phyloP scores from a whole-genome alignment of 2,113 vertebrate genomes.

The Micromys minutus region DNA sequence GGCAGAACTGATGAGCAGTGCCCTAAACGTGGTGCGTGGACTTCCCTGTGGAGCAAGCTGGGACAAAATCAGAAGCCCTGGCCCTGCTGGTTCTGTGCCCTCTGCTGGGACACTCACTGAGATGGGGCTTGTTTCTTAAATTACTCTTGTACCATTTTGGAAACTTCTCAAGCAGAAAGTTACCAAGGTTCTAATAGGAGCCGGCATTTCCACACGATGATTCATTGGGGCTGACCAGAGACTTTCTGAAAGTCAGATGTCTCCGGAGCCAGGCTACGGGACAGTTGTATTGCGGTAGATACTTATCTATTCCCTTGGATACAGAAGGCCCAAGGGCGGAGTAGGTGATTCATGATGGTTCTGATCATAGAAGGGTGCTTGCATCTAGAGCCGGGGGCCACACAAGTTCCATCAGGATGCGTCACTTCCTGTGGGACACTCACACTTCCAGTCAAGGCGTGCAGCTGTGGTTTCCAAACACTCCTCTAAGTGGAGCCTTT shows the following conservation, averaged over 20 bases:
- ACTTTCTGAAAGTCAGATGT: not conserved
- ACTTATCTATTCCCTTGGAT: not conserved
- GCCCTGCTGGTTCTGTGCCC: too few species aligned
- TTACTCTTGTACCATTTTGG: fast-evolving
- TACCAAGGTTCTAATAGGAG: not conserved
- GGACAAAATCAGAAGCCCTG: not conserved
- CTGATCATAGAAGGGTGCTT: not conserved
- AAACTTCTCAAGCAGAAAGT: not conserved
- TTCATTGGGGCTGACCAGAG: not conserved
- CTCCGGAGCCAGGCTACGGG: not conserved
- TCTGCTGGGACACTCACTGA: not conserved
- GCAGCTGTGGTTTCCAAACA: not conserved
- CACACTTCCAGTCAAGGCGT: not conserved
- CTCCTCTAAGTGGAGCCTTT: not conserved
- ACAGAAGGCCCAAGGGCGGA: not conserved
- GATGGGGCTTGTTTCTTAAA: fast-evolving
- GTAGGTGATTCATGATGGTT: not conserved
- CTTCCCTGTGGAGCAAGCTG: not conserved
- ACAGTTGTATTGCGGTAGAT: not conserved
- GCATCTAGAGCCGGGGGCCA: not conserved
- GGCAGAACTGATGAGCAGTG: not conserved
- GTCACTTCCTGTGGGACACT: not conserved
- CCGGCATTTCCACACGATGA: not conserved
- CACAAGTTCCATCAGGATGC: not conserved
- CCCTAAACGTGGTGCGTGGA: not conserved